Evolutionary conservation across 2,888 invertebrate species (phyloP), one percentile per base, ranked within the genome.

Genomic region (Drosophila yooni): DNA sequence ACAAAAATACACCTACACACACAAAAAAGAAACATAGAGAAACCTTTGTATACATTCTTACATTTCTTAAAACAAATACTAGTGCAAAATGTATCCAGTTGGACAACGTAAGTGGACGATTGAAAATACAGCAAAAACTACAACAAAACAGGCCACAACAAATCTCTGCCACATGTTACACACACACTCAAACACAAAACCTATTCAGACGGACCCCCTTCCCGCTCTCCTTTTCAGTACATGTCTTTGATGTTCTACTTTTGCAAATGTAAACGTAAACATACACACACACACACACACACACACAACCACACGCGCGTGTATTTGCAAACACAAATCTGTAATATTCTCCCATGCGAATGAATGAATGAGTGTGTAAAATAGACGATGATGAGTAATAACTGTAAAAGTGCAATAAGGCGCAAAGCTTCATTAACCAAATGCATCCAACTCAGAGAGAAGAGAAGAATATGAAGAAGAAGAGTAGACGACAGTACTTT

Each of bases 21-120:
- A 85, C 78, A 71, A 52, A 77, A 81, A 60, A 71, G 64, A 72
- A 71, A 79, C 77, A 88, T 64, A 75, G 74, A 75, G 78, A 79
- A 71, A 83, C 59, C 76, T 81, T 83, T 91, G 76, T 88, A 88
- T 86, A 82, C 83, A 86, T 83, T 79, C 81, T 79, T 86, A 86
- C 74, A 83, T 85, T 82, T 78, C 84, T 76, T 78, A 79, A 80
- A 80, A 69, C 73, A 83, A 79, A 81, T 76, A 86, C 81, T 76
- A 80, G 83, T 78, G 74, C 84, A 94, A 93, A 93, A 95, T 95
- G 95, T 95, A 95, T 94, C 95, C 95, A 91, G 95, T 95, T 93
- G 95, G 95, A 92, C 95, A 95, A 93, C 95, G 95, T 95, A 94
- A 95, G 95, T 95, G 93, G 76, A 46, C 67, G 48, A 76, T 48